Conservation (phyloP, 2,797 vertebrate genomes). For the Periparus ater region DNA sequence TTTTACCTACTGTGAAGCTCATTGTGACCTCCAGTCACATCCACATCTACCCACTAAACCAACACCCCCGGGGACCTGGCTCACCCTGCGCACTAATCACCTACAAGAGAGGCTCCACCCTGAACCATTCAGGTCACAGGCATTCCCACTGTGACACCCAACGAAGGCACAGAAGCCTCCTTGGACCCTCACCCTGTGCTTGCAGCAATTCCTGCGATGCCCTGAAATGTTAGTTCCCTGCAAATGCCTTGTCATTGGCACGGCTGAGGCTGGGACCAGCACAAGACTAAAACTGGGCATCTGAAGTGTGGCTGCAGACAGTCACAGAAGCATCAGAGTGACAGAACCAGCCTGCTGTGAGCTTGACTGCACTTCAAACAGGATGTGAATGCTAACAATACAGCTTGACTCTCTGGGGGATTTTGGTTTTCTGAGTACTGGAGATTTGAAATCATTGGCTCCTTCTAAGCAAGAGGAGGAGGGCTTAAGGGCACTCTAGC, state of each 20-base stretch:
- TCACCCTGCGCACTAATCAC: accelerated
- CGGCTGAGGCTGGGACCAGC: accelerated
- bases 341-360: background rate
- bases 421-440: background rate
- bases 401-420: background rate
- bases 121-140: background rate
- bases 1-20: background rate
- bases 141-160: background rate
- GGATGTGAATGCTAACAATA: background rate
- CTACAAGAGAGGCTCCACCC: too few species aligned
- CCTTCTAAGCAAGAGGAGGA: background rate
- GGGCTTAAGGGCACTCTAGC: background rate
- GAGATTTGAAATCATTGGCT: background rate
- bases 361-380: background rate
- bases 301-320: background rate
- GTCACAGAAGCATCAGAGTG: background rate
- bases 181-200: background rate
- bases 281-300: background rate
- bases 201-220: accelerated
- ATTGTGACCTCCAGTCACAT: background rate
- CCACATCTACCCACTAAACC: background rate
- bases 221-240: accelerated
- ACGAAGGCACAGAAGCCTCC: accelerated
- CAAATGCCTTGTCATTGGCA: accelerated
- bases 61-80: accelerated